These are phyloP conservation scores for Clitarchus hookeri DNA, from an alignment of 2,888 invertebrate genomes.

Conservation along the genomic window DNA sequence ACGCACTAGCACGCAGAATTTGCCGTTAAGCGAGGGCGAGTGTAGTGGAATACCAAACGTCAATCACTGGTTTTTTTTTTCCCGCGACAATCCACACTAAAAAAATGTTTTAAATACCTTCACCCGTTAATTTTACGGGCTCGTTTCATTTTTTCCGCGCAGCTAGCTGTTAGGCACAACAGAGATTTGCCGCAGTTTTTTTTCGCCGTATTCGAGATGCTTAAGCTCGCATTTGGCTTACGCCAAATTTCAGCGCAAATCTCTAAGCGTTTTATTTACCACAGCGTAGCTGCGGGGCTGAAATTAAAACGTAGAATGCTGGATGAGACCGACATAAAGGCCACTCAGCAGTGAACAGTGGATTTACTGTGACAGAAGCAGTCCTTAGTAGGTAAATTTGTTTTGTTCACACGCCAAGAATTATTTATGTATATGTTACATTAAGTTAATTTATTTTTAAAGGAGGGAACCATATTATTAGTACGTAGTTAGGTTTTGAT, in stretches of 20 bases:
- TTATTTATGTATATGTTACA: no score
- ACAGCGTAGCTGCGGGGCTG: background rate
- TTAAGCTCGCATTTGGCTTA: background rate
- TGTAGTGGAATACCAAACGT: background rate
- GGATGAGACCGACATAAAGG: background rate
- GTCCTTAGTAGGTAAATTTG: background rate
- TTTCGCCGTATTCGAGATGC: background rate
- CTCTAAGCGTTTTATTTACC: background rate
- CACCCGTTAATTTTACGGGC: background rate
- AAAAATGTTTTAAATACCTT: slow-evolving; percentile 7
- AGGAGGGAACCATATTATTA: no score
- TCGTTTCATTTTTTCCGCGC: background rate
- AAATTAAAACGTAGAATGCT: background rate
- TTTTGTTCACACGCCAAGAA: no score
- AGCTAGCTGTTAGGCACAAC: background rate
- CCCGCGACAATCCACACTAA: background rate
- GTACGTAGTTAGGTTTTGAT: no score
- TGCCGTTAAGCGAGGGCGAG: background rate
- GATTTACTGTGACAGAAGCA: background rate
- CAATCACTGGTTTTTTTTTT: background rate
- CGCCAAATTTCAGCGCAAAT: background rate
- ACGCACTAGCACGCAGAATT: background rate
- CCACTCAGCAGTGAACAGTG: background rate
- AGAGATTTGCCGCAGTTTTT: background rate
- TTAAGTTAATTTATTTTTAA: no score